phyloP scores from a whole-genome alignment of 2,797 vertebrate genomes.

The Hephaestus fuliginosus region DNA sequence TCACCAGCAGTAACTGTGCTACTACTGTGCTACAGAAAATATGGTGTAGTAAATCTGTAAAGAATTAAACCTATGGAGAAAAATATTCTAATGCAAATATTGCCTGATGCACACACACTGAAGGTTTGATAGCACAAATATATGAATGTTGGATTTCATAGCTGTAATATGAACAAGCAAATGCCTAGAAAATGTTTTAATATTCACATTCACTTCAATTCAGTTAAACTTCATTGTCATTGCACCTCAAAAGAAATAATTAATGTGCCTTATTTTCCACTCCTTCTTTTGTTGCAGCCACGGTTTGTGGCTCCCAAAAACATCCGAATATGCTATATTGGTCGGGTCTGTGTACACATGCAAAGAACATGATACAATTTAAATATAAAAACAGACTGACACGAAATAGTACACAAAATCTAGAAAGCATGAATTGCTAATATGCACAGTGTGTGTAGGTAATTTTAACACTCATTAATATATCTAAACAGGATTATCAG shows the following conservation, averaged over 20 bases:
- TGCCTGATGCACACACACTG: neutral
- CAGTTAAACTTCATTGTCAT: too few species aligned
- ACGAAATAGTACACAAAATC: neutral
- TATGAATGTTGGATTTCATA: neutral
- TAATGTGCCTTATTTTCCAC: neutral
- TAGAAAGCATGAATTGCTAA: neutral
- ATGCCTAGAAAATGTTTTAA: neutral
- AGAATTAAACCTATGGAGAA: neutral
- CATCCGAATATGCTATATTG: too few species aligned
- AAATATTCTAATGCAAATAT: neutral
- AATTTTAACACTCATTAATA: conserved; percentile 4
- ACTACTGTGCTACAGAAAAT: neutral
- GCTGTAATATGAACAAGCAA: neutral
- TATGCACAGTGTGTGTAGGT: neutral
- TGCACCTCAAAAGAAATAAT: neutral
- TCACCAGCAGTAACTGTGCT: neutral
- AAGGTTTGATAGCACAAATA: neutral
- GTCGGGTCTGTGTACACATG: too few species aligned
- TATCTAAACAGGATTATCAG: neutral
- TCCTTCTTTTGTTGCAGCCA: neutral
- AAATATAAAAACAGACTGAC: neutral
- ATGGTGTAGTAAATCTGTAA: neutral
- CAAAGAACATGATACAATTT: neutral
- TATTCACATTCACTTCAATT: neutral
- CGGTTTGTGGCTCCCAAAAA: neutral